Base-by-base conservation (phyloP, 2,888 invertebrate genomes). In the Torymus texanus region DNA sequence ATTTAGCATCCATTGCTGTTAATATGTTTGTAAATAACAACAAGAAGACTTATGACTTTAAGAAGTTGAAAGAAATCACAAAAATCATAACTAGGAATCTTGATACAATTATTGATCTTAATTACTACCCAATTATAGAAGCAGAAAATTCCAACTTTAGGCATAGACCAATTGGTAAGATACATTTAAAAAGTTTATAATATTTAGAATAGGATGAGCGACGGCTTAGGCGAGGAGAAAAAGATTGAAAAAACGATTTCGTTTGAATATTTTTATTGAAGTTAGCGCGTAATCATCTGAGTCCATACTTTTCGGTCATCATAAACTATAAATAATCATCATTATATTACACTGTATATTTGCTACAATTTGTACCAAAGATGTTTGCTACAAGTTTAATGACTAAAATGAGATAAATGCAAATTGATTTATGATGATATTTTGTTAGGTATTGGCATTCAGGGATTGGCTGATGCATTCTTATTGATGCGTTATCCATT, bases 391-490 rank as follows among this genome's bases (percentile, higher is more conserved):
- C 21, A 21, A 21, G 21, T 41, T 41, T 41, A 41, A 41, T 41
- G 8, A 41, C 8, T 41, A 41, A 8, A 41, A 41, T 41, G 1
- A 41, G 24, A 61, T 59, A 10, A n/a, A 16, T 56, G 18, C 8
- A 41, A 41, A 41, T 41, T 41, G 41, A 8, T 41, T 63, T 66
- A 41, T 41, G 8, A 41, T 8, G 5, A 41, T 41, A 5, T 41
- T 56, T 41, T 41, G 41, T 41, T 50, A 53, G 94, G 95, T 58
- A 97, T 99, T 88, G 99, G 99, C 8, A 95, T 99, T 66, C 99
- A 99, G 91, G 99, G 99, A 3, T 91, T 99, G 81, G 99, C 99
- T 0, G 99, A 99, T 92, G 94, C 98, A 13, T 98, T 99, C 90
- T 95, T 99, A 82, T 91, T 98, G 66, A 95, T 99, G 96, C 93